Evolutionary conservation across 2,888 invertebrate species (phyloP).

Genomic region (Ditula angustiorana): DNA sequence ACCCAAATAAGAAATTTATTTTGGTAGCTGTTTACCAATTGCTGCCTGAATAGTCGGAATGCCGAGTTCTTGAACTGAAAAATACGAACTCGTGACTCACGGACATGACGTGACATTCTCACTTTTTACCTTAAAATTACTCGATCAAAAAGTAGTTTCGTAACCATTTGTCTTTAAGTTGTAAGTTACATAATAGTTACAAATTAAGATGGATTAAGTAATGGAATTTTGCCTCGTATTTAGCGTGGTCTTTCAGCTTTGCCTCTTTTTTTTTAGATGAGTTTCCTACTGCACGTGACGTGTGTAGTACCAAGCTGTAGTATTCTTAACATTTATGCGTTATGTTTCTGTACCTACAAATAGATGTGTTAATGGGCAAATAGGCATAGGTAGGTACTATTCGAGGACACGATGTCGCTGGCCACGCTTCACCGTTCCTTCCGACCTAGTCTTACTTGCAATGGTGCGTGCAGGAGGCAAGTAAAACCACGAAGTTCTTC

Average conservation of each 20-base stretch:
- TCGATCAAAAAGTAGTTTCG: background rate
- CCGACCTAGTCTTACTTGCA: conserved; percentile 63
- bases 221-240: background rate
- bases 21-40: conserved; percentile 34
- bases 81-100: conserved; percentile 33
- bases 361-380: conserved; percentile 13
- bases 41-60: conserved; percentile 26
- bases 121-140: conserved; percentile 4
- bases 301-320: background rate
- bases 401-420: conserved; percentile 56
- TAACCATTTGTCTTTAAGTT: background rate
- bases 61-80: conserved; percentile 28
- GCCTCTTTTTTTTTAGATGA: background rate
- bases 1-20: conserved; percentile 27
- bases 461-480: conserved; percentile 23
- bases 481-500: too few relatives aligned
- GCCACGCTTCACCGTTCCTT: conserved; percentile 69
- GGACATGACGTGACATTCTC: conserved; percentile 20
- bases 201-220: background rate
- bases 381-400: conserved; percentile 29
- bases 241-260: background rate
- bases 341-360: background rate
- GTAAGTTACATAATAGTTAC: too few relatives aligned
- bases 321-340: background rate
- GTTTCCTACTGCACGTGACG: background rate